Conservation (phyloP, 2,113 vertebrate genomes). For the Heptranchias perlo region DNA sequence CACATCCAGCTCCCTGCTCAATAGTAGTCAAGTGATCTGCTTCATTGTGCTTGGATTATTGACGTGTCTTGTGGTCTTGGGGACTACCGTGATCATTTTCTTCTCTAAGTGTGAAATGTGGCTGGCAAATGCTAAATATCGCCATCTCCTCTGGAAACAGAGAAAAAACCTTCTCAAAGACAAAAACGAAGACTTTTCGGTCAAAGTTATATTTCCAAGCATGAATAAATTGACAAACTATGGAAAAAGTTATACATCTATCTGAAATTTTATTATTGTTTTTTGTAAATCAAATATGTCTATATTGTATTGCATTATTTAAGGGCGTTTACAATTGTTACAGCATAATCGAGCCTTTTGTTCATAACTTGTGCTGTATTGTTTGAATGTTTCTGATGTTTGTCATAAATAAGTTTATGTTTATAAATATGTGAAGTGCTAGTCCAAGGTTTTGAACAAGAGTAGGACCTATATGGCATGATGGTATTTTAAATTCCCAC, state of each 20-base stretch:
- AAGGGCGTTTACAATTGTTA: background rate
- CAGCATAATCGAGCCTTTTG: background rate
- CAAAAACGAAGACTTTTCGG: constrained; percentile 65
- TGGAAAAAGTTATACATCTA: constrained; percentile 68
- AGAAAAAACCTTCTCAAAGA: constrained; percentile 71
- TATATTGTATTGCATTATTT: background rate
- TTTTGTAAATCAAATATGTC: background rate
- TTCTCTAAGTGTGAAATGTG: constrained; percentile 84
- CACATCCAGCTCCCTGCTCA: constrained; percentile 63
- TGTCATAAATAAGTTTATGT: background rate
- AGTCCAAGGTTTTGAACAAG: background rate
- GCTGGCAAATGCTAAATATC: constrained; percentile 80
- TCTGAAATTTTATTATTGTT: constrained; percentile 51
- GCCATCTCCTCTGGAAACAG: constrained; percentile 73
- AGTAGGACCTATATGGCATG: background rate
- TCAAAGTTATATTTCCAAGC: constrained; percentile 87
- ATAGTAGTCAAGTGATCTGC: constrained; percentile 82
- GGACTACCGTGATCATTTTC: constrained; percentile 79
- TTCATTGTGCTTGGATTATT: constrained; percentile 84
- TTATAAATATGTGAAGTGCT: background rate
- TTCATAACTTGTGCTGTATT: background rate
- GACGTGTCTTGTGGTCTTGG: constrained; percentile 82
- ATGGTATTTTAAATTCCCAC: background rate
- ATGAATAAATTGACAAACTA: constrained; percentile 78
- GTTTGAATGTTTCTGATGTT: constrained; percentile 13